A percentile compares a stretch with the other conserved stretches of the same genome.
Evolutionary conservation across 30 jellyfish, hydroid and myxozoan species (phyloP).

Genomic region (Turritopsis dohrnii): DNA sequence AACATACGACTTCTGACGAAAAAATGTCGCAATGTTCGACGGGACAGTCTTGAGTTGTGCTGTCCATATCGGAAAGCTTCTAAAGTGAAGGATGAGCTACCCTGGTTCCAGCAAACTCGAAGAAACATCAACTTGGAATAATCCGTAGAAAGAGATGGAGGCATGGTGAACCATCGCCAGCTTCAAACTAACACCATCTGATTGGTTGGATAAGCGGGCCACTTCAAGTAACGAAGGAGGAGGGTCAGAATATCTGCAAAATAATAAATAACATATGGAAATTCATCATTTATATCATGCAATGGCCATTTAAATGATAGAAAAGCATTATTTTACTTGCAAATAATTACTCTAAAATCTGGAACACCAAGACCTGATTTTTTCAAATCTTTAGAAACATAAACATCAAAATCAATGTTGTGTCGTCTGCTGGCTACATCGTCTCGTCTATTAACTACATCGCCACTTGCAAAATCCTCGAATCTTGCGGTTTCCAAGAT

Average conservation of each 20-base stretch:
- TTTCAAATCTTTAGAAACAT: constrained; percentile 7
- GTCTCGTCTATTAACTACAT: neutral
- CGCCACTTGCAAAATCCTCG: neutral
- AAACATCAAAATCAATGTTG: constrained; percentile 23
- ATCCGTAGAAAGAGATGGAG: constrained; percentile 26
- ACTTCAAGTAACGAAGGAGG: constrained; percentile 34
- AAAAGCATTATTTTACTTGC: constrained; percentile 20
- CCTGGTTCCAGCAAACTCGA: neutral
- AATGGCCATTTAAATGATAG: neutral
- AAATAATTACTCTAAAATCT: constrained; percentile 16
- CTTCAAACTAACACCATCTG: constrained; percentile 23
- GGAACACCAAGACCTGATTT: constrained; percentile 14
- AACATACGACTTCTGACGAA: no score
- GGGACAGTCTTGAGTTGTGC: neutral
- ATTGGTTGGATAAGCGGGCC: neutral
- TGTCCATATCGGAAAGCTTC: neutral
- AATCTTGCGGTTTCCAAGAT: neutral
- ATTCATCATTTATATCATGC: no score
- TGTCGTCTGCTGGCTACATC: neutral
- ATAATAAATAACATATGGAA: no score
- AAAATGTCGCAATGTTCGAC: neutral
- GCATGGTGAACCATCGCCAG: constrained; percentile 32
- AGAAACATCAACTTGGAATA: constrained; percentile 30
- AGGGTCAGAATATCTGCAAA: constrained; percentile 27
- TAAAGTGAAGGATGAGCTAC: neutral